These are phyloP conservation scores for Motacilla tschutschensis DNA, from an alignment of 2,113 vertebrate genomes.

Conservation along the genomic window DNA sequence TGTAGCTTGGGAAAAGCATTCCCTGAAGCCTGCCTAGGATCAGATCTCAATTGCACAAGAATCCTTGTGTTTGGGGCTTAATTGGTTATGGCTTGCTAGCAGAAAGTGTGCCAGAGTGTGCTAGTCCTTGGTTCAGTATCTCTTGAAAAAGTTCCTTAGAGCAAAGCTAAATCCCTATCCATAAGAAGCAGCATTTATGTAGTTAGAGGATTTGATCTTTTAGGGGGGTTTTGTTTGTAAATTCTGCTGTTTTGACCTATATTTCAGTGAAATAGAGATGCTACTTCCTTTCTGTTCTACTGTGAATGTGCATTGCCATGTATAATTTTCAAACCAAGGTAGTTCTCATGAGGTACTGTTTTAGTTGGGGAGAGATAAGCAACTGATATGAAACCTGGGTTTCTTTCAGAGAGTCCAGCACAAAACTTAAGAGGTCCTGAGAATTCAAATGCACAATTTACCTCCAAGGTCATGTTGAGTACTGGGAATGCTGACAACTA, in stretches of 20 bases:
- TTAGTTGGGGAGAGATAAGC: background rate
- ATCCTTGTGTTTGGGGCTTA: background rate
- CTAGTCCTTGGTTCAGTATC: too few relatives aligned
- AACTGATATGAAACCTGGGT: background rate
- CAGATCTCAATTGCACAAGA: background rate
- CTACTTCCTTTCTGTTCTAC: background rate
- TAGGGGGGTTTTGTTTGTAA: background rate
- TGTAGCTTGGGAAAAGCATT: background rate
- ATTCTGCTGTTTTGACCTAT: background rate
- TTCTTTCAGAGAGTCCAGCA: background rate
- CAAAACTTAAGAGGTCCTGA: background rate
- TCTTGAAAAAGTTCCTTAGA: background rate
- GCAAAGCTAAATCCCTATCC: background rate
- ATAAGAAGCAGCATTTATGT: background rate
- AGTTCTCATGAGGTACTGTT: background rate
- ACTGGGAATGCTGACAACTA: background rate
- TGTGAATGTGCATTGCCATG: background rate
- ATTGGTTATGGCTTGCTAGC: background rate
- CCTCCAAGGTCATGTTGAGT: background rate
- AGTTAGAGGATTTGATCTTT: background rate
- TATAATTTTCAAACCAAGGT: background rate
- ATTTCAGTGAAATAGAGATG: background rate
- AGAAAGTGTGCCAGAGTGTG: background rate
- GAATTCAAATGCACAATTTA: background rate
- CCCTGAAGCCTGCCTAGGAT: background rate